Evolutionary conservation across 2,113 vertebrate species (phyloP).

Genomic region (Podilymbus podiceps): DNA sequence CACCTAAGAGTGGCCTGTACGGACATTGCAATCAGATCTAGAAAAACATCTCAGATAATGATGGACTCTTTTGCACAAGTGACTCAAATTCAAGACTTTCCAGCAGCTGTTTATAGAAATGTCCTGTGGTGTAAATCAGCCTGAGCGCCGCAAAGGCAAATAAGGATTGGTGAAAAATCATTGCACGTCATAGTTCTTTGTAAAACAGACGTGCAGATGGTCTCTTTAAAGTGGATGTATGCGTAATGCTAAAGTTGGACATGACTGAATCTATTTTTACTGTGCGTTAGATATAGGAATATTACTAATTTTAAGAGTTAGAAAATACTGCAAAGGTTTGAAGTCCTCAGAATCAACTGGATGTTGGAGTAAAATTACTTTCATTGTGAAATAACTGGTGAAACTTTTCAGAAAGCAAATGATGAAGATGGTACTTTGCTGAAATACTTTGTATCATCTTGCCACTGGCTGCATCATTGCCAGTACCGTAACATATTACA

Average conservation of each 20-base stretch:
- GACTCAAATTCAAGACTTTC: not conserved
- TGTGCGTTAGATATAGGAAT: not conserved
- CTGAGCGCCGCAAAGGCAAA: not conserved
- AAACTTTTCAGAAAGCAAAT: not conserved
- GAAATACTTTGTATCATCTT: not conserved
- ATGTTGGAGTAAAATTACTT: not conserved
- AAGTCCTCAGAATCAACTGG: not conserved
- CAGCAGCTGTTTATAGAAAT: not conserved
- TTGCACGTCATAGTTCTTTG: not conserved
- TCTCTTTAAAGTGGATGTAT: not conserved
- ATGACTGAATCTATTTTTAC: not conserved
- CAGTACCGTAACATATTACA: not conserved
- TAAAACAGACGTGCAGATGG: not conserved
- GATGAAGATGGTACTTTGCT: not conserved
- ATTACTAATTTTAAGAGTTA: not conserved
- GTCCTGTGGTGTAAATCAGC: not conserved
- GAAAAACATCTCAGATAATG: not conserved
- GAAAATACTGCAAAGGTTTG: not conserved
- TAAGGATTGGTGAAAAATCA: not conserved
- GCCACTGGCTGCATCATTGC: not conserved
- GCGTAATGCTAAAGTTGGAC: not conserved
- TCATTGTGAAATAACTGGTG: not conserved
- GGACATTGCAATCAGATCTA: not conserved
- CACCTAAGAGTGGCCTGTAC: not conserved
- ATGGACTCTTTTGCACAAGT: not conserved